Evolutionary conservation across 2,113 vertebrate genomes (phyloP).

Genomic region (Pipra filicauda): DNA sequence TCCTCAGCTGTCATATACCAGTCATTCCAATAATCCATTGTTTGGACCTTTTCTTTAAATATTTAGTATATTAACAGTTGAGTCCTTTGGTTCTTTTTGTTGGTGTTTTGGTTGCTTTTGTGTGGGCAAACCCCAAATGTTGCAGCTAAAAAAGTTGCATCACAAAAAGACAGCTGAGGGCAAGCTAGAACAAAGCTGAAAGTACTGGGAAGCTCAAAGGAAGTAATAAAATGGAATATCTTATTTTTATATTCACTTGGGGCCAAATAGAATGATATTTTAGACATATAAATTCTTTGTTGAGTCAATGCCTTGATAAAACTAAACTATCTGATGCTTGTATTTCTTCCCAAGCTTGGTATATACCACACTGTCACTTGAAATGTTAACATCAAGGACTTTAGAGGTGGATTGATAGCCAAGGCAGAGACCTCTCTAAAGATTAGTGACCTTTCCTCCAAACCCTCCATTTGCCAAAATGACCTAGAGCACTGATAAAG

Average conservation of each 20-base stretch:
- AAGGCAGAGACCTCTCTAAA: background rate
- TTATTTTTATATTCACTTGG: background rate
- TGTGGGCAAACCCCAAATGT: background rate
- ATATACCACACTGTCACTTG: background rate
- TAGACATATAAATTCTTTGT: background rate
- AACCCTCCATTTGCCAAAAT: background rate
- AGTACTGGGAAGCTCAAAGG: background rate
- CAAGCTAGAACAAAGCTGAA: background rate
- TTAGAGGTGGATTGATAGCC: background rate
- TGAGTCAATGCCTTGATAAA: conserved; percentile 45
- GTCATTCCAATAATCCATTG: background rate
- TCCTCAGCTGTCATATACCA: background rate
- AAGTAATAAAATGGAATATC: background rate
- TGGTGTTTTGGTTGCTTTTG: background rate
- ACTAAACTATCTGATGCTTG: conserved; percentile 23
- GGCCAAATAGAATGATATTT: background rate
- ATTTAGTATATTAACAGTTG: background rate
- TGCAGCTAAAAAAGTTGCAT: background rate
- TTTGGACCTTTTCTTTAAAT: background rate
- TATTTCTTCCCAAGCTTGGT: conserved; percentile 28
- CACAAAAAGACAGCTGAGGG: background rate
- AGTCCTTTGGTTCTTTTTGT: background rate
- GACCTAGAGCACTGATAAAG: background rate
- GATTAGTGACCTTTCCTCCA: background rate
- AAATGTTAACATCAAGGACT: conserved; percentile 15